Conservation (phyloP, 2,888 invertebrate genomes). For the Chromoteleia sp. region DNA sequence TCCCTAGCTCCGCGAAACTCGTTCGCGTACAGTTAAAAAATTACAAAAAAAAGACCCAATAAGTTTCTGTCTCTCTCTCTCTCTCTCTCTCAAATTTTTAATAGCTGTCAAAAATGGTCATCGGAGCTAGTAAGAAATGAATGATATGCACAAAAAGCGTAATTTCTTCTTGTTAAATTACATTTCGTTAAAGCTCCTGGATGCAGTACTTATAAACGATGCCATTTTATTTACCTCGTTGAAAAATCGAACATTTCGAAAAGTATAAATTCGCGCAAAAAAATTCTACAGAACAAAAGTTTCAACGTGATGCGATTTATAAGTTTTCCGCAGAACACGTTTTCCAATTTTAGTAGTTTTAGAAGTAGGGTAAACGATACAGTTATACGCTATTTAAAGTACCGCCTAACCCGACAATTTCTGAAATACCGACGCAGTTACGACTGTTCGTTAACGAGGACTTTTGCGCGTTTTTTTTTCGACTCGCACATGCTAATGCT, state of each 20-base stretch:
- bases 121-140: too few species aligned
- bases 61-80: too few species aligned
- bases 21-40: too few species aligned
- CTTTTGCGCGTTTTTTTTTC: background rate
- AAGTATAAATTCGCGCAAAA: conserved; percentile 33
- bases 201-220: background rate
- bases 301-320: conserved; percentile 57
- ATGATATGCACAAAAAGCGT: too few species aligned
- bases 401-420: conserved; percentile 15
- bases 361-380: conserved; percentile 61
- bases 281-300: conserved; percentile 43
- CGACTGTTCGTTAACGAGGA: conserved; percentile 9
- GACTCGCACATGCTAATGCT: too few species aligned
- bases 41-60: too few species aligned
- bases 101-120: too few species aligned
- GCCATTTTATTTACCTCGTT: conserved; percentile 19
- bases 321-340: conserved; percentile 50
- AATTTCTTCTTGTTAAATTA: background rate
- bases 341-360: conserved; percentile 58
- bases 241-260: conserved; percentile 39
- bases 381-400: conserved; percentile 57
- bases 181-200: background rate
- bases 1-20: too few species aligned
- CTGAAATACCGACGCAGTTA: conserved; percentile 51
- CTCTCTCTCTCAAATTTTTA: too few species aligned